phyloP scores from a whole-genome alignment of 64 coral and sea anemone genomes.

The Anthopleura sola region DNA sequence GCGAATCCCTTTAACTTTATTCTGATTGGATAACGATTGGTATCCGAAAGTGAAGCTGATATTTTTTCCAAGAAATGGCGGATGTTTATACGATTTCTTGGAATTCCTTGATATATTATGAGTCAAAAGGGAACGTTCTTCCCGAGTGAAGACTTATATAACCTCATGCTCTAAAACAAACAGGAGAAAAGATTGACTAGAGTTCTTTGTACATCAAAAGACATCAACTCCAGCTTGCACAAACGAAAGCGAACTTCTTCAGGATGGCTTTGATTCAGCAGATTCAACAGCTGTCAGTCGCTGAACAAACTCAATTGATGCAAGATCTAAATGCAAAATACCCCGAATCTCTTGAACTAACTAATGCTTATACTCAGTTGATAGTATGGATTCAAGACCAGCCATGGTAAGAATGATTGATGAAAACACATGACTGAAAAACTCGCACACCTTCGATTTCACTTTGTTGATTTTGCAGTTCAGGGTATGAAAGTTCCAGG shows the following conservation, averaged over 20 bases:
- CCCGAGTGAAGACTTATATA: neutral
- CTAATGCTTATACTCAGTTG: conserved; percentile 10
- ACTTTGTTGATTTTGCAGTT: neutral
- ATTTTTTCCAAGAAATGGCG: conserved; percentile 13
- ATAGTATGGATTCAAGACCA: conserved; percentile 15
- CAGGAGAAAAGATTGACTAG: neutral
- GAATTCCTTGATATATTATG: neutral
- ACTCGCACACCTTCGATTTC: neutral
- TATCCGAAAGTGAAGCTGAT: neutral
- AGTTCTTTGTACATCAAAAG: neutral
- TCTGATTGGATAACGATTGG: conserved; percentile 21
- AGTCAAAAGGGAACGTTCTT: neutral
- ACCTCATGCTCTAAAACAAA: neutral
- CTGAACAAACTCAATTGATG: conserved; percentile 7
- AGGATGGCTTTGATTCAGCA: conserved; percentile 1
- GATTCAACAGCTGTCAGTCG: neutral
- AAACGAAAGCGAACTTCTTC: neutral
- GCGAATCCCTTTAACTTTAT: neutral
- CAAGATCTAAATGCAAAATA: conserved; percentile 20
- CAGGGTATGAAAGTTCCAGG: no score
- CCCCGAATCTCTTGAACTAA: neutral
- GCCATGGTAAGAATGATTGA: conserved; percentile 5
- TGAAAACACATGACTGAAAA: no score
- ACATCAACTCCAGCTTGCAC: neutral
- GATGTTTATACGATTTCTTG: neutral